These are phyloP conservation scores for Brachynemurus nebulosus DNA, from an alignment of 2,888 invertebrate species.

Conservation along the genomic window DNA sequence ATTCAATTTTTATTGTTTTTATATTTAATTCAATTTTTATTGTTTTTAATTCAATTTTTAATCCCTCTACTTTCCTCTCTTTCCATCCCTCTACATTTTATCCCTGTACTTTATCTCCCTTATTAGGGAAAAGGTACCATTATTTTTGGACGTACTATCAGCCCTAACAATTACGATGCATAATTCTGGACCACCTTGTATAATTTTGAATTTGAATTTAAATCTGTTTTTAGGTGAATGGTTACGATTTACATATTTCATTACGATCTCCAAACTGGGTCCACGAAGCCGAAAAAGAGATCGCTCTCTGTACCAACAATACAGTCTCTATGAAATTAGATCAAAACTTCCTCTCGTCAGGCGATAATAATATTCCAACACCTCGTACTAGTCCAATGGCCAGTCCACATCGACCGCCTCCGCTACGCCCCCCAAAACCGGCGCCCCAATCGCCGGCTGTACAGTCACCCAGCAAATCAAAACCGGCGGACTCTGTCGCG, in stretches of 20 bases:
- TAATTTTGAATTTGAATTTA: neutral
- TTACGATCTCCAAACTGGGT: conserved; percentile 81
- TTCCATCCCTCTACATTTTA: too few species aligned
- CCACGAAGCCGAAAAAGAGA: conserved; percentile 65
- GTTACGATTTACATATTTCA: conserved; percentile 50
- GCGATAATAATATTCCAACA: conserved; percentile 24
- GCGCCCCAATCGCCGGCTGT: conserved; percentile 32
- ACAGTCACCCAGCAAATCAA: conserved; percentile 23
- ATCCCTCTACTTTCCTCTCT: too few species aligned
- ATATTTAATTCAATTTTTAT: too few species aligned
- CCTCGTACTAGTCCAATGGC: conserved; percentile 36
- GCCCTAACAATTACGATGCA: too few species aligned
- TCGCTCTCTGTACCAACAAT: conserved; percentile 71
- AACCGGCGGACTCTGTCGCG: too few species aligned
- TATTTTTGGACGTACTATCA: too few species aligned
- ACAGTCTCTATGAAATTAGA: conserved; percentile 51
- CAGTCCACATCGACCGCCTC: conserved; percentile 38
- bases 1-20: too few species aligned
- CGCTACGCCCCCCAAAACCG: conserved; percentile 23
- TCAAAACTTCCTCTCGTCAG: conserved; percentile 22
- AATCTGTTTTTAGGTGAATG: conserved; percentile 51
- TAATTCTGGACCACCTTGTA: too few species aligned
- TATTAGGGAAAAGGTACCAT: too few species aligned
- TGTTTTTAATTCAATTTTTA: too few species aligned
- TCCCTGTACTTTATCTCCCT: too few species aligned